These are phyloP conservation scores for Drosophila aldrichi DNA, from an alignment of 2,888 invertebrate genomes.

Conservation along the genomic window DNA sequence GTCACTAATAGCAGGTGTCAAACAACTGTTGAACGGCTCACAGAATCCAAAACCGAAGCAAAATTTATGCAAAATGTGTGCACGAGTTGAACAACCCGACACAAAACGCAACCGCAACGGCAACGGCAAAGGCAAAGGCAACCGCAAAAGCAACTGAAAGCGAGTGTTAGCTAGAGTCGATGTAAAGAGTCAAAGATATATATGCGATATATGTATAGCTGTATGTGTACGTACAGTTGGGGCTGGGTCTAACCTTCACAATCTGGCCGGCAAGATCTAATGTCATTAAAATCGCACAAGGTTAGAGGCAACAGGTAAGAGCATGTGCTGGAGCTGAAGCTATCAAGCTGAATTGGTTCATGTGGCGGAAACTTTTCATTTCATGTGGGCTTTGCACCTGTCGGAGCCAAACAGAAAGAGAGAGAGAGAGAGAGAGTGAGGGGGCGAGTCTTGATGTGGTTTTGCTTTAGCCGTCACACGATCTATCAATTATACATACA, in stretches of 20 bases:
- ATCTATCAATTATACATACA: background rate
- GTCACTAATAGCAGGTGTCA: conserved; percentile 22
- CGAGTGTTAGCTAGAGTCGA: conserved; percentile 46
- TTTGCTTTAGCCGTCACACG: conserved; percentile 30
- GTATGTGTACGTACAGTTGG: background rate
- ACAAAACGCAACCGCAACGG: conserved; percentile 1
- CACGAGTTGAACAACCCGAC: conserved; percentile 65
- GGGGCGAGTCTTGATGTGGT: conserved; percentile 4
- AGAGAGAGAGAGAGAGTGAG: background rate
- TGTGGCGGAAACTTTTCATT: conserved; percentile 57
- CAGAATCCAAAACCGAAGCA: conserved; percentile 19
- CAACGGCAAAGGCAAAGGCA: conserved; percentile 5
- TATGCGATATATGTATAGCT: background rate
- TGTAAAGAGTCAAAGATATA: conserved; percentile 9
- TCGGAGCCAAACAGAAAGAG: background rate
- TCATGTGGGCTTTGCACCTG: conserved; percentile 43
- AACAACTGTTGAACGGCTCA: conserved; percentile 14
- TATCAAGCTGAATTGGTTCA: conserved; percentile 4
- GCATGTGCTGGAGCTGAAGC: background rate
- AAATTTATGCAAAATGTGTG: conserved; percentile 26
- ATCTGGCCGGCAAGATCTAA: conserved; percentile 61
- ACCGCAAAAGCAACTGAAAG: conserved; percentile 54
- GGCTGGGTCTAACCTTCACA: conserved; percentile 57
- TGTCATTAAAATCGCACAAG: conserved; percentile 74
- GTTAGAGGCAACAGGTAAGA: conserved; percentile 39